Evolutionary conservation across 1,140 invertebrate species (phyloP).

Genomic region (Cotesia glomerata): DNA sequence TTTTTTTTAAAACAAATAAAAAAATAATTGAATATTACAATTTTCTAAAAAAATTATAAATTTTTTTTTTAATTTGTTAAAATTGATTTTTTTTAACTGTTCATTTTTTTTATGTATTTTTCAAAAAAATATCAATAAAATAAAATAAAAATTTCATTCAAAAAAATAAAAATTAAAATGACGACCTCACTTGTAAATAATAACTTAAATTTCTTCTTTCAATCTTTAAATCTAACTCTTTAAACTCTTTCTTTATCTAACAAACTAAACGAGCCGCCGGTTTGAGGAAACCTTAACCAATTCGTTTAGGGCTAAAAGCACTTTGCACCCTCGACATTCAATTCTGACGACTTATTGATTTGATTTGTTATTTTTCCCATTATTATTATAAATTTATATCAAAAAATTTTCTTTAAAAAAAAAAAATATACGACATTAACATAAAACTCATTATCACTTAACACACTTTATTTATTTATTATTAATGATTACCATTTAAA

Average conservation of each 20-base stretch:
- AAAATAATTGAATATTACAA: too few species aligned
- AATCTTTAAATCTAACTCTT: not conserved
- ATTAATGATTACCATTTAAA: slow-evolving; percentile 61
- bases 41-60: too few species aligned
- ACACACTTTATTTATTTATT: slow-evolving; percentile 27
- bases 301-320: slow-evolving; percentile 28
- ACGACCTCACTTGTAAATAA: too few species aligned
- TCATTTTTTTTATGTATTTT: too few species aligned
- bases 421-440: not conserved
- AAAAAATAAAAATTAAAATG: too few species aligned
- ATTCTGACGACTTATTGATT: slow-evolving; percentile 14
- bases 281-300: slow-evolving; percentile 28
- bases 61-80: too few species aligned
- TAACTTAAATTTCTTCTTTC: slow-evolving; percentile 14
- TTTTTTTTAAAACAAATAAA: too few species aligned
- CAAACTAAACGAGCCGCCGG: slow-evolving; percentile 6
- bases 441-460: not conserved
- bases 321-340: slow-evolving; percentile 21
- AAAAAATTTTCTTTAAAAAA: too few species aligned
- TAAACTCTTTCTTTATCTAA: slow-evolving; percentile 10
- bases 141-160: too few species aligned
- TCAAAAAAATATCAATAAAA: too few species aligned
- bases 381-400: not conserved
- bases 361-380: not conserved
- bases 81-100: too few species aligned